phyloP scores from a whole-genome alignment of 2,888 invertebrate genomes.

The Poecilobothrus nobilitatus region DNA sequence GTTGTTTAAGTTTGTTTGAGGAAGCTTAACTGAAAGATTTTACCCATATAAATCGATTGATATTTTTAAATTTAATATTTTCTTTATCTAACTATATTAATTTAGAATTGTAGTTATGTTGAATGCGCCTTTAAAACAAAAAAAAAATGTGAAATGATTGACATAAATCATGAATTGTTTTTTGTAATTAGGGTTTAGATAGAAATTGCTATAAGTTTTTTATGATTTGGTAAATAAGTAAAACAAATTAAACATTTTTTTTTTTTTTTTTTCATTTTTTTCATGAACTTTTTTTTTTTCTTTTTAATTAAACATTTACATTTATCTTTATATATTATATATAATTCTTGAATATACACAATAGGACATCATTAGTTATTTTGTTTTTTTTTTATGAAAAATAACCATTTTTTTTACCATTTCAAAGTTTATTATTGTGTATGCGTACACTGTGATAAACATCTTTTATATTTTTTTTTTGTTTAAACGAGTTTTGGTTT shows the following conservation, averaged over 20 bases:
- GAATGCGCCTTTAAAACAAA: too few species aligned
- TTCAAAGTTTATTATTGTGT: neutral
- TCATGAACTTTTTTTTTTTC: constrained; percentile 9
- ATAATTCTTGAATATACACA: constrained; percentile 8
- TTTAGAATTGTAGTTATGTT: too few species aligned
- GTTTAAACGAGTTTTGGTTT: constrained; percentile 12
- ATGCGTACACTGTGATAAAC: constrained; percentile 4
- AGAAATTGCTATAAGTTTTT: too few species aligned
- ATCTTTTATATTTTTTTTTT: constrained; percentile 7
- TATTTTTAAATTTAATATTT: too few species aligned
- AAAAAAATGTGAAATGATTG: too few species aligned
- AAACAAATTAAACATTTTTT: neutral
- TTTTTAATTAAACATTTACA: constrained; percentile 8
- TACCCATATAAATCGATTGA: too few species aligned
- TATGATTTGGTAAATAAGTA: too few species aligned
- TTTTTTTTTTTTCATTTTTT: constrained; percentile 13
- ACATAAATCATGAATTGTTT: too few species aligned
- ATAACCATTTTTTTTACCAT: neutral
- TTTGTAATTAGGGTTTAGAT: too few species aligned
- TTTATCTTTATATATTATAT: constrained; percentile 5
- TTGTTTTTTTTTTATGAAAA: neutral
- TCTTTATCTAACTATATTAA: too few species aligned
- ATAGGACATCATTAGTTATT: neutral
- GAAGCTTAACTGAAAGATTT: too few species aligned
- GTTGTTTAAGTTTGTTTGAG: too few species aligned